Base-by-base conservation (phyloP, 2,888 invertebrate genomes). In the Eristalis intricaria region DNA sequence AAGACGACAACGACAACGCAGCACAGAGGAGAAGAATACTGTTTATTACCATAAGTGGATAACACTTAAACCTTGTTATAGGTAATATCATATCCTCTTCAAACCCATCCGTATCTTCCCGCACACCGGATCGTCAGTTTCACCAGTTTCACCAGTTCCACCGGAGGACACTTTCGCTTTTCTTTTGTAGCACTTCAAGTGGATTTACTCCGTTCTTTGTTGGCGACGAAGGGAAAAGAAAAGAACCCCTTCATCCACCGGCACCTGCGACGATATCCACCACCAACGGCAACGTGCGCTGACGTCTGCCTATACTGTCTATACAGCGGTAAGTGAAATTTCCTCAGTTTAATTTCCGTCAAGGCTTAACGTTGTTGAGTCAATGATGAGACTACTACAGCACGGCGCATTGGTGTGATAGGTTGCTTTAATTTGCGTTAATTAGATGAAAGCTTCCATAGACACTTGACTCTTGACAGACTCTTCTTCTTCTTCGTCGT, bases 21-120 rank as follows among this genome's bases (percentile, higher is more conserved):
- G 26, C 26, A 26, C 26, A 26, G 3, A 26, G 26, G 26, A 35
- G 38, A 75, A 15, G 56, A 58, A 38, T 58, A 56, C n/a, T 65
- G 65, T 75, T 65, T 75, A 65, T 75, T 75, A 29, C 58, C 65
- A 75, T 75, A 58, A 75, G 75, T 75, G 75, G 65, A 75, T 65
- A 75, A 65, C 65, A 75, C 75, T 75, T 58, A 65, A 65, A 65
- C 50, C 43, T 63, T 35, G 35, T 64, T 64, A 56, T 19, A 15
- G 26, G 60, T 23, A 50, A 50, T 50, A 50, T 50, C 50, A 19
- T 19, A 50, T 50, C 26, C 60, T 0, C 15, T 15, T 60, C 13
- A 29, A 38, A 10, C 15, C 23, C n/a, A 15, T 11, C 23, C 38
- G 26, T 5, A 29, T 5, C 19, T 10, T 19, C 22, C 19, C 22